These are phyloP conservation scores for Aplodontia rufa DNA, from an alignment of 2,113 vertebrate genomes.

Conservation along the genomic window DNA sequence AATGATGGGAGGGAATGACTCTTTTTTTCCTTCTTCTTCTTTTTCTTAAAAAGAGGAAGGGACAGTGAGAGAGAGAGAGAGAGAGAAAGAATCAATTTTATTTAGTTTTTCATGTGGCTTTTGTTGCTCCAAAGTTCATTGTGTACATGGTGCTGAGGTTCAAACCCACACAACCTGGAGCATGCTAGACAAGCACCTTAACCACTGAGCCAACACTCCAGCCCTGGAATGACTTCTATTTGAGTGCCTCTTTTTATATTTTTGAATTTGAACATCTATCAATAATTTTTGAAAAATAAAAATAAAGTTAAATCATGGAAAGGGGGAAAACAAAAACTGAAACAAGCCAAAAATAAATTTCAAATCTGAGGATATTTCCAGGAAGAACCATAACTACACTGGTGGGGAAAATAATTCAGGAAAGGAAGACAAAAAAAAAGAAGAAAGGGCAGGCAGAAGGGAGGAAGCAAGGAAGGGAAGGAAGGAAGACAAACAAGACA, in stretches of 20 bases:
- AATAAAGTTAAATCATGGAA: neutral
- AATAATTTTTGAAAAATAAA: neutral
- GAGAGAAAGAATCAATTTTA: no score
- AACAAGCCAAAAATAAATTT: neutral
- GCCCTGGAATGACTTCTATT: no score
- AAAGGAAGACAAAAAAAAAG: neutral
- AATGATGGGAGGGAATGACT: neutral
- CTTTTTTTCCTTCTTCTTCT: no score
- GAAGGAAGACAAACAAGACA: neutral
- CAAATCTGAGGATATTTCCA: neutral
- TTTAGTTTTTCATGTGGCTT: no score
- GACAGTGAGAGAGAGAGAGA: no score
- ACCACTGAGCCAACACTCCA: no score
- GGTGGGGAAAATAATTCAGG: neutral
- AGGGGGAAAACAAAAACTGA: neutral
- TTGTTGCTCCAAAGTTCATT: no score
- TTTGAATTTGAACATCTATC: neutral
- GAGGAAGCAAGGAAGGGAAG: accelerated
- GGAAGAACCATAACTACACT: neutral
- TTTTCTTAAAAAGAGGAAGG: no score
- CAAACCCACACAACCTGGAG: no score
- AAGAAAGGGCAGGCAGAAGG: neutral
- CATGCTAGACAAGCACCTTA: no score
- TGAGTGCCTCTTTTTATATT: neutral
- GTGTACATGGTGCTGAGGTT: no score